Conservation (phyloP, 35 echinoderm and acorn worm genomes). For the Holothuria glaberrima region DNA sequence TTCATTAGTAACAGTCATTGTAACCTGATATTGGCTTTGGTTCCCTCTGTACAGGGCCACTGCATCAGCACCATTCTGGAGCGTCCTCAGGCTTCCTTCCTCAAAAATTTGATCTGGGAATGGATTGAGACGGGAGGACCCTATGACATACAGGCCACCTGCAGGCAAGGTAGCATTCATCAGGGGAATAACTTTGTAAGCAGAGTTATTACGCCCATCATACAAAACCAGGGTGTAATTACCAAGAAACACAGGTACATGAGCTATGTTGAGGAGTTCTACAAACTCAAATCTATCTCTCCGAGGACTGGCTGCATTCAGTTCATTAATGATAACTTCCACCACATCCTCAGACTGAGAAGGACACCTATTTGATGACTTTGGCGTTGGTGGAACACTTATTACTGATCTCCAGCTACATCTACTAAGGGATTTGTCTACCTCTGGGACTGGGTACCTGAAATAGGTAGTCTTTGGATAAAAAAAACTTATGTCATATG, state of each 20-base stretch:
- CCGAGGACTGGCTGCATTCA: constrained; percentile 72
- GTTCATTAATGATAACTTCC: constrained; percentile 75
- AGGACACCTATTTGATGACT: neutral
- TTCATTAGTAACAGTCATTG: constrained; percentile 63
- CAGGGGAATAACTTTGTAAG: constrained; percentile 68
- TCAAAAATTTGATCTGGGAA: constrained; percentile 63
- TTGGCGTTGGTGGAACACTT: neutral
- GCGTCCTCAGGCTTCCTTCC: constrained; percentile 25
- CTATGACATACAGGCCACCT: constrained; percentile 70
- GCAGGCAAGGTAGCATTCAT: constrained; percentile 40
- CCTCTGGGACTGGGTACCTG: neutral
- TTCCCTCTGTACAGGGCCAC: constrained; percentile 81
- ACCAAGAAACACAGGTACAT: constrained; percentile 56
- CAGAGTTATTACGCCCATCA: constrained; percentile 58
- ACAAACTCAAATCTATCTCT: constrained; percentile 78
- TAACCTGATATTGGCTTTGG: constrained; percentile 30
- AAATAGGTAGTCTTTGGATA: neutral
- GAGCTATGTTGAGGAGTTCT: constrained; percentile 80
- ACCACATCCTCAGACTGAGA: neutral
- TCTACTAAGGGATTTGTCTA: neutral
- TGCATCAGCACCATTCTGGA: constrained; percentile 83
- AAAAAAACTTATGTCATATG: neutral
- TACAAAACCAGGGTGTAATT: constrained; percentile 87
- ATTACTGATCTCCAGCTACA: neutral
- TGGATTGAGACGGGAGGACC: constrained; percentile 67